Base-by-base conservation (phyloP, 2,888 invertebrate species). In the Drosophila nr. perissopoda region DNA sequence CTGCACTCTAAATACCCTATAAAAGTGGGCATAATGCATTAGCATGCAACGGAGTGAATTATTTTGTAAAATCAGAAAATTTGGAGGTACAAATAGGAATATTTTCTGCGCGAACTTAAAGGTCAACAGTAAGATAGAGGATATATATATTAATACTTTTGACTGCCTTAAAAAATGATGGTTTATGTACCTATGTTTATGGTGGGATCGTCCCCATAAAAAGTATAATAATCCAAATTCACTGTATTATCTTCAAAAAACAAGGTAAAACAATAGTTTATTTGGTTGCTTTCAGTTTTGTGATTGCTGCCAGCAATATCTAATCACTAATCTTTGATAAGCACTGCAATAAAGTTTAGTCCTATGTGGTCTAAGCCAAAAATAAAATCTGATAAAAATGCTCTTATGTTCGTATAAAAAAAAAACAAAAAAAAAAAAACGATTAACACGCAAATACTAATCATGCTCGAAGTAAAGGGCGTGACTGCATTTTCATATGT, bases 241-340 rank as follows among this genome's bases (percentile, higher is more conserved):
- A 25, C 45, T 25, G 16, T 16, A 16, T 16, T 45, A 25, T 45
- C 45, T 25, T 16, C 16, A 45, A 21, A 13, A 25, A 25, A 25
- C 45, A 21, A 42, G 42, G 16, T 45, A 7, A 16, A 25, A 25
- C 21, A 21, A 45, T 8, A 21, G 7, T 13, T 45, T 25, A 21
- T 8, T 21, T 45, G 4, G 45, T 45, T 7, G 7, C 7, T 16
- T 59, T 51, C 21, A 33, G 8, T 59, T 61, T 61, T 54, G 54
- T 53, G 63, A 49, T 65, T 62, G 40, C 48, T 38, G 51, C 45
- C 31, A 25, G n/a, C 34, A 40, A 61, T 74, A 75, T 78, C 76
- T 79, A 67, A 80, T 78, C 76, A 68, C 27, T 31, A 82, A 82
- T 78, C 86, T 79, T 56, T 83, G 84, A 87, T 89, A 85, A 89